Percentiles rank a stretch among this genome's conserved stretches.
Evolutionary conservation across 1,140 invertebrate species (phyloP).

Genomic region (Drosophila kanapiae): DNA sequence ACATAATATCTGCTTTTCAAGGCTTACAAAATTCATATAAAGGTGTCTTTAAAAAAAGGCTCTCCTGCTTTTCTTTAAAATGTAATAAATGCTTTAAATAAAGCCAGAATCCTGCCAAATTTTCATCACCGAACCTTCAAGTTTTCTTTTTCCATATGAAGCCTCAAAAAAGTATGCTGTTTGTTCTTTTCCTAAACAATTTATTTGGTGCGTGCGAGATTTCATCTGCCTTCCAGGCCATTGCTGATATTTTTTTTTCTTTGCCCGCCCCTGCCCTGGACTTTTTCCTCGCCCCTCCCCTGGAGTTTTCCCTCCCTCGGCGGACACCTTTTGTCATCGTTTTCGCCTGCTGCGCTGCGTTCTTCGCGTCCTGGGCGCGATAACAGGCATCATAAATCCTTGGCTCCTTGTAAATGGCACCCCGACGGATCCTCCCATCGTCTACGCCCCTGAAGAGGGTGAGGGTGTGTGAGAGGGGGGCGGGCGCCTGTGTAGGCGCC

Average conservation of each 20-base stretch:
- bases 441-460: background rate
- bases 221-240: constrained; percentile 70
- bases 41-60: no score
- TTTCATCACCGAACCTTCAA: background rate
- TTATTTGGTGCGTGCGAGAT: constrained; percentile 61
- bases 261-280: background rate
- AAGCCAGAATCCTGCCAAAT: background rate
- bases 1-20: no score
- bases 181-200: constrained; percentile 24
- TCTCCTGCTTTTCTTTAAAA: background rate
- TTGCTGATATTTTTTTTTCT: constrained; percentile 27
- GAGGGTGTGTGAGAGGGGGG: background rate
- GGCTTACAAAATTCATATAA: no score
- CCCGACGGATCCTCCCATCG: constrained; percentile 36
- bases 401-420: constrained; percentile 72
- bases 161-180: constrained; percentile 60
- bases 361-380: constrained; percentile 61
- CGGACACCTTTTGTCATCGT: constrained; percentile 79
- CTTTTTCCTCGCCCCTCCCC: background rate
- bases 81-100: background rate
- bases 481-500: constrained; percentile 21
- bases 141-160: constrained; percentile 12
- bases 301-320: constrained; percentile 1
- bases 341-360: constrained; percentile 45
- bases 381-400: constrained; percentile 83